Conservation (phyloP, 2,113 vertebrate species). For the Aspidoscelis tigris region DNA sequence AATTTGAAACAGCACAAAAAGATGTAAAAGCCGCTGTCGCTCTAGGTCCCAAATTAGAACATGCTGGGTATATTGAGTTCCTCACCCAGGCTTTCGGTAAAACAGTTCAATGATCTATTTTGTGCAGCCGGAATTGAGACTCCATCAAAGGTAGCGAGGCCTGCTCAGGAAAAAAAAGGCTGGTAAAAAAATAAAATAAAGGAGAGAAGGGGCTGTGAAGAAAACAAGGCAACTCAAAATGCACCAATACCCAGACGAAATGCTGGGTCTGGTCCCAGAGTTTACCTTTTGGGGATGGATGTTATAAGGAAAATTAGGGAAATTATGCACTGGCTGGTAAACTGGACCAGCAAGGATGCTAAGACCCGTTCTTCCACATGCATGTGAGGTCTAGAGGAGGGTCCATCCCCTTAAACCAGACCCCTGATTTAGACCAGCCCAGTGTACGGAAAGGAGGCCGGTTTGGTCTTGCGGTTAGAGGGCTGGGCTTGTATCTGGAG, state of each 20-base stretch:
- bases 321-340: too few relatives aligned
- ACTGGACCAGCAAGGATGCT: too few relatives aligned
- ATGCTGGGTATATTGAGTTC: conserved; percentile 53
- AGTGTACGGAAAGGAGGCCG: too few relatives aligned
- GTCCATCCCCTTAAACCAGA: too few relatives aligned
- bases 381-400: too few relatives aligned
- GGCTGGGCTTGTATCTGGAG: too few relatives aligned
- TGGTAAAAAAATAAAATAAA: conserved; percentile 32
- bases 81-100: conserved; percentile 21
- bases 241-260: not conserved
- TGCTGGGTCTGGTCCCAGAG: not conserved
- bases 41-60: conserved; percentile 46
- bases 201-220: conserved; percentile 36
- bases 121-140: conserved; percentile 61
- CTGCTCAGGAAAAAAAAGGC: conserved; percentile 26
- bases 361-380: too few relatives aligned
- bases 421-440: too few relatives aligned
- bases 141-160: conserved; percentile 42
- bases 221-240: not conserved
- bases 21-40: conserved; percentile 17
- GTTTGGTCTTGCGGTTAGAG: too few relatives aligned
- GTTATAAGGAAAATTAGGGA: too few relatives aligned
- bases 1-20: conserved; percentile 2
- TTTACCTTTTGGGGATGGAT: not conserved
- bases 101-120: conserved; percentile 43